Conservation (phyloP, 2,113 vertebrate species). For the Pseudorhombus dupliciocellatus region DNA sequence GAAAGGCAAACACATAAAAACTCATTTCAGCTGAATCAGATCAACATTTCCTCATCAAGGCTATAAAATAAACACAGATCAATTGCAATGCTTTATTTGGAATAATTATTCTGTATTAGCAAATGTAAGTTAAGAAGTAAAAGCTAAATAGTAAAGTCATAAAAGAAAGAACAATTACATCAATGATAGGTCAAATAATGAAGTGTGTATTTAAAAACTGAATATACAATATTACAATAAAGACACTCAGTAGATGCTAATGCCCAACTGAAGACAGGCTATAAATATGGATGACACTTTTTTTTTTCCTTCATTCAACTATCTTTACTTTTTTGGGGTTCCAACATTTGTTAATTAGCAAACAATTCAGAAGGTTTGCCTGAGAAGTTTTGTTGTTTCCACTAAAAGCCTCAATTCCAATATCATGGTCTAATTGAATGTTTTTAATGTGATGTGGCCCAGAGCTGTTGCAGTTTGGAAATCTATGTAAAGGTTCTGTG, state of each 20-base stretch:
- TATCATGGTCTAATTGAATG: slow-evolving; percentile 37
- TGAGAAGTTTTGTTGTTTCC: not conserved
- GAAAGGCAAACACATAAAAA: slow-evolving; percentile 21
- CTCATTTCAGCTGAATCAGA: slow-evolving; percentile 40
- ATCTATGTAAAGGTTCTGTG: slow-evolving; percentile 19
- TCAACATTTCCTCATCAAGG: slow-evolving; percentile 19
- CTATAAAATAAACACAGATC: not conserved
- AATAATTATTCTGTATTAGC: too few species aligned
- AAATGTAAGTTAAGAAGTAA: too few species aligned
- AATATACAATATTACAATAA: not conserved
- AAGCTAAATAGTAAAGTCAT: not conserved
- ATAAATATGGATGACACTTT: too few species aligned
- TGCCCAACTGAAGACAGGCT: too few species aligned
- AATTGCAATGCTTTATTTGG: not conserved
- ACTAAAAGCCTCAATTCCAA: not conserved
- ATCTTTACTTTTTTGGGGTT: slow-evolving; percentile 2
- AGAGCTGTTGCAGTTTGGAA: not conserved
- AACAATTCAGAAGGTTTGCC: not conserved
- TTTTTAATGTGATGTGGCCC: slow-evolving; percentile 12
- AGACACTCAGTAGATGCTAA: not conserved
- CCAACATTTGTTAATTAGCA: slow-evolving; percentile 2
- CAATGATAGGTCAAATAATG: too few species aligned
- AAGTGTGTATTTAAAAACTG: too few species aligned
- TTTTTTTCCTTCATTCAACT: too few species aligned
- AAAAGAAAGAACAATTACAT: not conserved